Evolutionary conservation across 2,113 vertebrate genomes (phyloP).

Genomic region (Patagioenas fasciata): DNA sequence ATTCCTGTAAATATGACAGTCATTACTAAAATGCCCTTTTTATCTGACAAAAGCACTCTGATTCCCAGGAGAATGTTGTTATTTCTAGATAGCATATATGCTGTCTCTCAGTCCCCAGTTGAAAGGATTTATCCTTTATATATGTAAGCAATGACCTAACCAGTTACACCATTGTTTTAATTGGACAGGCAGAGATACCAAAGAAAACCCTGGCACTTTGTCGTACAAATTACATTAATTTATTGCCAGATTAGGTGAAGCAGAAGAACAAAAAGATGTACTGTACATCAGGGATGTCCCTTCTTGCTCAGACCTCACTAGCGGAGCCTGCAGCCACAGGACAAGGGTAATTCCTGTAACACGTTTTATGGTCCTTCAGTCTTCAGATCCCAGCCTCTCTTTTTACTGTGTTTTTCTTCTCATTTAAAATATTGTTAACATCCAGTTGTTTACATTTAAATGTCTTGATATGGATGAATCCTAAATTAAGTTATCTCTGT

Average conservation of each 20-base stretch:
- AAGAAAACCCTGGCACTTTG: background rate
- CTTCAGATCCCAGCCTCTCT: background rate
- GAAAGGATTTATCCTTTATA: background rate
- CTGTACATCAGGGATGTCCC: no score
- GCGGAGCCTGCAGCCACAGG: background rate
- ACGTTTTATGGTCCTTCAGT: background rate
- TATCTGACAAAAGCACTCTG: background rate
- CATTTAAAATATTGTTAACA: background rate
- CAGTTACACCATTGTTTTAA: background rate
- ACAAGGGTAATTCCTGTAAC: background rate
- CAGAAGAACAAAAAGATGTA: background rate
- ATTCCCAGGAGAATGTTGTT: background rate
- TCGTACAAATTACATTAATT: background rate
- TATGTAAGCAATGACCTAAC: background rate
- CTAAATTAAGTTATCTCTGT: background rate
- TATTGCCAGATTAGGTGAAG: background rate
- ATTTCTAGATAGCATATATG: background rate
- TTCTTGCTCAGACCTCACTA: background rate
- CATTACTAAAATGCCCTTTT: background rate
- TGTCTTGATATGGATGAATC: background rate
- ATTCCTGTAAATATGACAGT: background rate
- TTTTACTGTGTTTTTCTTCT: background rate
- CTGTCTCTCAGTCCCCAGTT: background rate
- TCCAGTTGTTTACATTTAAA: background rate
- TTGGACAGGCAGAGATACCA: background rate